Percentiles rank a stretch among this genome's conserved stretches.
Conservation (phyloP, 2,888 invertebrate genomes). For the Lobophora halterata region DNA sequence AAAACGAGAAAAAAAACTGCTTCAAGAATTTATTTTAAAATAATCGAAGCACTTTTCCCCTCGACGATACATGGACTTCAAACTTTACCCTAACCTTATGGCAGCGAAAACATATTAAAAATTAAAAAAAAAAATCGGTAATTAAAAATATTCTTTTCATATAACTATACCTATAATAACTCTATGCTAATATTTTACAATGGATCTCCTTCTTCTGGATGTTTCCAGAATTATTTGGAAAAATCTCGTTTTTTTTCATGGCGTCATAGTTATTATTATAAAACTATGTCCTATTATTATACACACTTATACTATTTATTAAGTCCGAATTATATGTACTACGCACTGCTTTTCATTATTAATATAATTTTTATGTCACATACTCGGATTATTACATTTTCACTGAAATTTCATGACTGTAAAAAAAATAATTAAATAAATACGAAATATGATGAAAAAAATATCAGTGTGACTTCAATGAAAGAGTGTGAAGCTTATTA, state of each 20-base stretch:
- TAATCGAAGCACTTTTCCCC: constrained; percentile 21
- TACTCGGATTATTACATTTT: constrained; percentile 5
- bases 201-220: constrained; percentile 40
- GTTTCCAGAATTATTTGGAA: constrained; percentile 7
- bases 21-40: constrained; percentile 24
- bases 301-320: constrained; percentile 51
- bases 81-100: constrained; percentile 59
- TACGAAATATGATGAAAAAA: too few species aligned
- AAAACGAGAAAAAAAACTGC: constrained; percentile 14
- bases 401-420: constrained; percentile 4
- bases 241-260: constrained; percentile 30
- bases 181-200: constrained; percentile 67
- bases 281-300: constrained; percentile 61
- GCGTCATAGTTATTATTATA: constrained; percentile 38
- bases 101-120: constrained; percentile 51
- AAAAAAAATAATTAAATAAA: too few species aligned
- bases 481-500: too few species aligned
- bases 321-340: constrained; percentile 57
- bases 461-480: too few species aligned
- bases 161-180: constrained; percentile 54
- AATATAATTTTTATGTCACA: constrained; percentile 9
- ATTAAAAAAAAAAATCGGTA: constrained; percentile 42
- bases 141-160: constrained; percentile 73
- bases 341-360: constrained; percentile 50
- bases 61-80: constrained; percentile 44